Conservation (phyloP, 2,888 invertebrate species). For the Xestia ashworthii region DNA sequence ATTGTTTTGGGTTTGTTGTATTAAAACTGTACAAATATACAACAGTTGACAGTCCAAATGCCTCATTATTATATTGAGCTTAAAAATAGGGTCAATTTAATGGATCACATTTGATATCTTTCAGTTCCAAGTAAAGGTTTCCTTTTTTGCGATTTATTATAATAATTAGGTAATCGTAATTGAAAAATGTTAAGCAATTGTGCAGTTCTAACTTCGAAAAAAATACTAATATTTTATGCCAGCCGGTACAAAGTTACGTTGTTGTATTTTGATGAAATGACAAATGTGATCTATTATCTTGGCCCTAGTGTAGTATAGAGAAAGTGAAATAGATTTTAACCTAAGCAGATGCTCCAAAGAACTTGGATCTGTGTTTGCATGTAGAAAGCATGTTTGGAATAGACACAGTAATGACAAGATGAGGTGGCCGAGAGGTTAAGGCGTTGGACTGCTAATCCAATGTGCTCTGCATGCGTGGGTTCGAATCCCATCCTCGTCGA, state of each 20-base stretch:
- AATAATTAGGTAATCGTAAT: no score
- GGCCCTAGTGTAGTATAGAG: background rate
- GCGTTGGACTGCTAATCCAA: conserved; percentile 94
- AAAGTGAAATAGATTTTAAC: background rate
- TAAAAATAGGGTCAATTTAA: no score
- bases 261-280: no score
- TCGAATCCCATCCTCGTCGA: conserved; percentile 95
- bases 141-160: no score
- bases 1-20: background rate
- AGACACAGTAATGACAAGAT: conserved; percentile 70
- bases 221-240: no score
- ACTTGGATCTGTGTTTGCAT: background rate
- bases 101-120: no score
- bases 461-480: conserved; percentile 95
- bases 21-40: background rate
- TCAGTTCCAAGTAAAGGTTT: no score
- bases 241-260: no score
- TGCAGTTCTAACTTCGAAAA: no score
- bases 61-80: background rate
- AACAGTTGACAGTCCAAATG: background rate
- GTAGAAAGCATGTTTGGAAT: background rate
- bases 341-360: background rate
- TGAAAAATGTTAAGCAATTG: no score
- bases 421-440: conserved; percentile 91
- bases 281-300: no score